Evolutionary conservation across 2,797 vertebrate species (phyloP), one percentile per base, ranked within the genome.

Genomic region (Takifugu ocellatus): DNA sequence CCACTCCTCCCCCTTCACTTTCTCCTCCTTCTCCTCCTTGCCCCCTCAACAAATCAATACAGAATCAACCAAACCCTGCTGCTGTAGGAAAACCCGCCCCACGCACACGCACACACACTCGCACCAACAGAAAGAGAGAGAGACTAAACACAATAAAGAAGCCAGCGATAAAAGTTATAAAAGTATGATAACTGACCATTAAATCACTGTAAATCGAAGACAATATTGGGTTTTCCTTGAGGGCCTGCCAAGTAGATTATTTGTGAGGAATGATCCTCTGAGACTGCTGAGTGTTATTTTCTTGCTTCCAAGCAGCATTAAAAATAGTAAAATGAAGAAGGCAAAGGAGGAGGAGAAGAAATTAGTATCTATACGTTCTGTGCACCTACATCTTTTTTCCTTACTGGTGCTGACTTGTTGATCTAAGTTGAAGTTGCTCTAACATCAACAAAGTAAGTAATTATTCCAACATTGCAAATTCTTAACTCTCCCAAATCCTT

Each of bases 51-150:
- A 87, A 87, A 93, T 93, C 92, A 90, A 92, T 92, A 84, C 81
- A 74, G 83, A 90, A 88, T 90, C 90, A 90, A 90, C 89, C 89
- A 86, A 89, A 89, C 90, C 64, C 86, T 81, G 80, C 75, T 81
- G 80, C 75, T 77, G 84, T 83, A 85, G 84, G 87, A 91, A 90
- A 90, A 82, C 88, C 88, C 91, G 89, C 91, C 91, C 78, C 54
- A 5, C 54, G 14, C n/a, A 16, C 27, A 39, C 21, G 25, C 45
- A 25, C 27, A 7, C 55, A 39, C 45, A 12, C 49, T 9, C 49
- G 16, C 48, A 27, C 48, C 12, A 2, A 26, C 51, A 42, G 36
- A 31, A 24, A 24, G 42, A 51, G 49, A 39, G 63, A 63, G 10
- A 56, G 47, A 46, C 16, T 7, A 2, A 45, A 52, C 52, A 27